Evolutionary conservation across 2,888 invertebrate genomes (phyloP), one percentile per base, ranked within the genome.

Genomic region (Tuberolachnus salignus): DNA sequence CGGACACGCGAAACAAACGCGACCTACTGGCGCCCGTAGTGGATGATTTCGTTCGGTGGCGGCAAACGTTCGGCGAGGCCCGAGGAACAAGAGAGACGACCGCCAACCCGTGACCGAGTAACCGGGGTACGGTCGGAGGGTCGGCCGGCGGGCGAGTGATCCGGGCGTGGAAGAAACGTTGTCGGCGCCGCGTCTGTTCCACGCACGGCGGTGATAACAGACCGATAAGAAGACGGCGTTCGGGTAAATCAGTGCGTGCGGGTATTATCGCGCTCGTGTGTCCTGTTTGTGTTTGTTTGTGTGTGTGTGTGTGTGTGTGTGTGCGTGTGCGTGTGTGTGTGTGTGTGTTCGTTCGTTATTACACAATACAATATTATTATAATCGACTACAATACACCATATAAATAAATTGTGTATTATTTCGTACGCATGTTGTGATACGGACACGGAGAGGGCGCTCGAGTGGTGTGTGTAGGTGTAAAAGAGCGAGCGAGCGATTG

Each of bases 121-220:
- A 34, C 34, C 42, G 42, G 3, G 19, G 14, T n/a, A 2, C 23
- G 46, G 46, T 34, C 34, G 34, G 34, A 34, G 34, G 34, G 34
- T 4, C 34, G 34, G 34, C n/a, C n/a, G n/a, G n/a, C 70, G 16
- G 55, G 21, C 9, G 4, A 11, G 34, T n/a, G n/a, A n/a, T 34
- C 19, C 46, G 55, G 66, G 23, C 73, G 66, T 66, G 53, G 63
- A 34, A 34, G 34, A 34, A 34, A 34, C 6, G 34, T 61, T 51
- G 51, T 23, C 57, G 53, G 66, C 19, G 26, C 14, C n/a, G 21
- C 55, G 46, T 75, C 19, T 75, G 53, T 66, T 75, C 75, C 75
- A 75, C 46, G 66, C 53, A 11, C 19, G 13, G 46, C 46, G 16
- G 46, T 74, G 73, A 74, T 74, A 74, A 74, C 53, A 11, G 26